These are phyloP conservation scores for Caenorhabditis macrosperma DNA, from an alignment of 2,888 invertebrate species.

Conservation along the genomic window DNA sequence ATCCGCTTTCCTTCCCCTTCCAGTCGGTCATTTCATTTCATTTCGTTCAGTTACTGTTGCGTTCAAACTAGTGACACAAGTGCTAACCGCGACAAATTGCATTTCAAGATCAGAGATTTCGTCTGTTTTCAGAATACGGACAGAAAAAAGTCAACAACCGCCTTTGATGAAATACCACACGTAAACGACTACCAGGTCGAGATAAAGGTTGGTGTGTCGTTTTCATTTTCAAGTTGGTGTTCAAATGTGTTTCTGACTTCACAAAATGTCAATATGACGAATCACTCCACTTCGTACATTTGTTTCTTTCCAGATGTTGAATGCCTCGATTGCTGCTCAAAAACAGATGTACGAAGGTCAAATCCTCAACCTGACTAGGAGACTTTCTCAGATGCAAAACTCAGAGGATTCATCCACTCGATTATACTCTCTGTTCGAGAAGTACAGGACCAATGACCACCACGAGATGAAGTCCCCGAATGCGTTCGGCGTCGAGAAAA, in stretches of 20 bases:
- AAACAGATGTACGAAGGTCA: constrained; percentile 69
- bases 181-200: constrained; percentile 61
- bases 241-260: too few relatives aligned
- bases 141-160: constrained; percentile 49
- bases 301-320: constrained; percentile 57
- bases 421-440: constrained; percentile 61
- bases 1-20: constrained; percentile 13
- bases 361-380: constrained; percentile 50
- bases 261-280: too few relatives aligned
- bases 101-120: background rate
- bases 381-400: constrained; percentile 36
- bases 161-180: constrained; percentile 52
- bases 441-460: constrained; percentile 52
- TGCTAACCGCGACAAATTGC: background rate
- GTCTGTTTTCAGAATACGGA: constrained; percentile 41
- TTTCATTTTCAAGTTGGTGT: too few relatives aligned
- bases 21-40: constrained; percentile 22
- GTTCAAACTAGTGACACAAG: constrained; percentile 11
- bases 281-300: too few relatives aligned
- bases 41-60: constrained; percentile 14
- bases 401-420: constrained; percentile 42
- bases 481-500: constrained; percentile 55
- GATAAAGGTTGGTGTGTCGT: constrained; percentile 65
- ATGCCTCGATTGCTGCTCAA: constrained; percentile 65
- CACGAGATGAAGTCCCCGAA: constrained; percentile 32